A percentile compares a stretch with the other conserved stretches of the same genome.
Evolutionary conservation across 2,888 invertebrate species (phyloP).

Genomic region (Electrophaes corylata): DNA sequence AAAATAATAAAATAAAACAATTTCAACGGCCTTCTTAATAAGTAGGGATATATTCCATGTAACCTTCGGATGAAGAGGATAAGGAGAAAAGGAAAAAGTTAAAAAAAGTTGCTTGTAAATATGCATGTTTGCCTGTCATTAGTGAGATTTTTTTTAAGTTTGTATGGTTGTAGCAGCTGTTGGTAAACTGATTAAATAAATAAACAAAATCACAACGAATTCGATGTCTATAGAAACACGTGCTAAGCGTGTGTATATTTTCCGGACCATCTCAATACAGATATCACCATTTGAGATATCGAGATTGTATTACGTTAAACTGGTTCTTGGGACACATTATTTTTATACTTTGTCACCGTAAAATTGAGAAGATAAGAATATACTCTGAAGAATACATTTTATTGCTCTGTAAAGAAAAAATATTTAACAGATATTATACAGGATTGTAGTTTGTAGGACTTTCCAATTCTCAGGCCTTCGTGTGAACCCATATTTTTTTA

Average conservation of each 20-base stretch:
- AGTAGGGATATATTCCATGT: no score
- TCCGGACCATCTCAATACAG: slow-evolving; percentile 60
- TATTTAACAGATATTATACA: slow-evolving; percentile 18
- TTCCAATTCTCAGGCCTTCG: slow-evolving; percentile 7
- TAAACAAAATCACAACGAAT: neutral
- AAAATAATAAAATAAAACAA: no score
- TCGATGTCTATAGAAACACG: neutral
- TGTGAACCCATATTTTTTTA: neutral
- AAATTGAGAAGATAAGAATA: slow-evolving; percentile 32
- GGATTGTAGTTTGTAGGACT: slow-evolving; percentile 10
- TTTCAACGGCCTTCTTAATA: no score
- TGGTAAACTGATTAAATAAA: no score
- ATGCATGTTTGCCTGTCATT: no score
- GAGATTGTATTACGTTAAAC: slow-evolving; percentile 43
- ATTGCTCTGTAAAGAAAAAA: slow-evolving; percentile 29
- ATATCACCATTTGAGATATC: slow-evolving; percentile 47
- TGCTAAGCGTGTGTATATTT: slow-evolving; percentile 46
- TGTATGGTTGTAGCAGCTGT: no score
- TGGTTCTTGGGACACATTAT: slow-evolving; percentile 29
- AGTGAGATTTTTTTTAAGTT: no score
- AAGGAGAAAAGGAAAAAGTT: no score
- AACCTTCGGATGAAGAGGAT: no score
- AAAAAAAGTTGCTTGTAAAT: no score
- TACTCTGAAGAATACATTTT: slow-evolving; percentile 26
- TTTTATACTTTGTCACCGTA: slow-evolving; percentile 36